Base-by-base conservation (phyloP, 2,113 vertebrate genomes). In the Paracanthobrama guichenoti region DNA sequence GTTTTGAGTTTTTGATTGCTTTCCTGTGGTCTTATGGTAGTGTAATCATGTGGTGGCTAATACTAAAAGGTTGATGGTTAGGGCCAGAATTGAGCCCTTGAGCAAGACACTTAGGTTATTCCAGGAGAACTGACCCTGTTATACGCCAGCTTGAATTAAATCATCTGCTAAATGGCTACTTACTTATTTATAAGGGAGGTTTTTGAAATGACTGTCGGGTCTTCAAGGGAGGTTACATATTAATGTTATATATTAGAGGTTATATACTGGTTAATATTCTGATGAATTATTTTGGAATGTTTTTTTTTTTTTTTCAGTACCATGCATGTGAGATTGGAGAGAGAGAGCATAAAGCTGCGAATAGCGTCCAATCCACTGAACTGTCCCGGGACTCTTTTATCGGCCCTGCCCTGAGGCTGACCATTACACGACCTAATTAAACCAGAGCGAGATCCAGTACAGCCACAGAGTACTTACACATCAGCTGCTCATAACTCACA, bases 401-500 rank as follows among this genome's bases (percentile, higher is more conserved):
- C 9, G 42, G 83, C 31, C 39, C 28, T 28, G 26, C 64, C 76
- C 75, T 72, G 50, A 62, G 76, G 83, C 64, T 59, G 50, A 72
- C 83, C 83, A 48, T 85, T 79, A 80, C 35, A 31, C 3, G 2
- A 46, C 67, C 26, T 71, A 83, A 78, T 86, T 76, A 71, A 60
- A 81, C 50, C 24, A 28, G 11, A 72, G 50, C 24, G 66, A 79
- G 35, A 31, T 42, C 12, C 62, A 31, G 26, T 74, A 44, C 50
- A 64, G 42, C 62, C 46, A 80, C 69, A 39, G 12, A 66, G 55
- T 22, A 81, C 72, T 46, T 55, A 76, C 42, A 75, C 67, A 84
- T 66, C 64, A 50, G 48, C 71, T 66, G 2, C 59, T 79, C 75
- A 16, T 60, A n/a, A 31, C 31, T n/a, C 35, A 60, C 18, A 39